Evolutionary conservation across 2,113 vertebrate species (phyloP).

Genomic region (Xiphophorus hellerii): DNA sequence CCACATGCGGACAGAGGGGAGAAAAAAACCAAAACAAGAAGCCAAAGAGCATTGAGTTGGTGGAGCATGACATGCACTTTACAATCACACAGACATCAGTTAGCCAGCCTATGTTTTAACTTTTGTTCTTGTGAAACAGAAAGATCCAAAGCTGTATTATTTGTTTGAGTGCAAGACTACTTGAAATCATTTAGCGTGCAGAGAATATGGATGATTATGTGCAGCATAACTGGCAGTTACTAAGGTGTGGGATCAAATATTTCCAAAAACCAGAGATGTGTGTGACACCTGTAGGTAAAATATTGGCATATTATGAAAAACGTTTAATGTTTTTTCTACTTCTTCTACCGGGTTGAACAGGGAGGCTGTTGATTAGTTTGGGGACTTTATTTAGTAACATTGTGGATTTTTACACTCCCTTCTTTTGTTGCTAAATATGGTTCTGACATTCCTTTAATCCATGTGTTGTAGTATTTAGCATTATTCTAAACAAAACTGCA

Average conservation of each 20-base stretch:
- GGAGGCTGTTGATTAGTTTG: no score
- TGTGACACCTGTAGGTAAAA: neutral
- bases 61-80: conserved; percentile 49
- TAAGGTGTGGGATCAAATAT: neutral
- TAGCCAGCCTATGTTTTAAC: conserved; percentile 37
- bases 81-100: conserved; percentile 50
- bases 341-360: no score
- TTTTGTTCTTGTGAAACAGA: conserved; percentile 37
- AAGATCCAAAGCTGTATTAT: conserved; percentile 12
- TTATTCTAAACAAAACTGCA: no score
- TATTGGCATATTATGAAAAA: neutral
- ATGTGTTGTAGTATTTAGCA: no score
- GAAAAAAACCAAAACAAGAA: neutral
- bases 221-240: neutral
- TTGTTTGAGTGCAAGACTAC: conserved; percentile 7
- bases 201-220: neutral
- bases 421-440: no score
- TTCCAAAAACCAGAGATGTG: neutral
- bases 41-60: conserved; percentile 23
- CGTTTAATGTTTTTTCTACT: neutral
- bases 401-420: no score
- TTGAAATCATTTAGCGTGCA: conserved; percentile 9
- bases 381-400: no score
- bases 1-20: conserved; percentile 12
- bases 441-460: no score